Percentiles rank a stretch among this genome's conserved stretches.
These are phyloP conservation scores for Punctoribates punctum DNA, from an alignment of 2,888 invertebrate species.

Conservation along the genomic window DNA sequence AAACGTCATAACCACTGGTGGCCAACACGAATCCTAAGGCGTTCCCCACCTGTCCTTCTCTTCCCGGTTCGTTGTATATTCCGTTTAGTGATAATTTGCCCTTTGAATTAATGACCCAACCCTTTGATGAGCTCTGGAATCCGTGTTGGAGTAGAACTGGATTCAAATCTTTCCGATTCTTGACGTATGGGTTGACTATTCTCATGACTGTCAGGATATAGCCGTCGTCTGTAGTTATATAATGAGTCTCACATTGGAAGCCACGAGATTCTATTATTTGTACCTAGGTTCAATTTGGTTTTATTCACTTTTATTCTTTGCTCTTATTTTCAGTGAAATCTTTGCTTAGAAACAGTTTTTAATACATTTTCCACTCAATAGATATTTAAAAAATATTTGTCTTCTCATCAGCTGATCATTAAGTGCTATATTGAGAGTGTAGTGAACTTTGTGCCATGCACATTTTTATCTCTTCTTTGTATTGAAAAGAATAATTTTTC, in stretches of 20 bases:
- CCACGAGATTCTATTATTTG: constrained; percentile 42
- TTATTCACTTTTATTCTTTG: neutral
- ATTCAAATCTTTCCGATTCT: neutral
- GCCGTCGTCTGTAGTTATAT: constrained; percentile 52
- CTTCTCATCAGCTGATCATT: too few relatives aligned
- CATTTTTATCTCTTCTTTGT: too few relatives aligned
- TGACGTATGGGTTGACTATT: constrained; percentile 56
- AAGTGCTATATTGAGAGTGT: too few relatives aligned
- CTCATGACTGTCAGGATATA: constrained; percentile 58
- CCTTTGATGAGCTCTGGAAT: constrained; percentile 69
- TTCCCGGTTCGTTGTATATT: neutral
- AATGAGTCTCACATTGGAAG: constrained; percentile 37
- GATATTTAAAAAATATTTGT: too few relatives aligned
- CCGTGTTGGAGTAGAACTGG: constrained; percentile 71
- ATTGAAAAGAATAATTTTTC: too few relatives aligned
- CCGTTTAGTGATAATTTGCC: constrained; percentile 8
- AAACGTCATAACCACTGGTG: constrained; percentile 43
- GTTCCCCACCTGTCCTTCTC: constrained; percentile 32
- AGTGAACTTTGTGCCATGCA: too few relatives aligned
- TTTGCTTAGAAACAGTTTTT: neutral
- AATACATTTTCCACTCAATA: too few relatives aligned
- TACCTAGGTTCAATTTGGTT: neutral
- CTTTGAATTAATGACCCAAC: constrained; percentile 65
- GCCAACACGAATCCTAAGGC: constrained; percentile 39
- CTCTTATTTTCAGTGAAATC: too few relatives aligned